Percentiles rank a stretch among this genome's conserved stretches.
phyloP scores from a whole-genome alignment of 2,888 invertebrate species.

The Melolontha melolontha region DNA sequence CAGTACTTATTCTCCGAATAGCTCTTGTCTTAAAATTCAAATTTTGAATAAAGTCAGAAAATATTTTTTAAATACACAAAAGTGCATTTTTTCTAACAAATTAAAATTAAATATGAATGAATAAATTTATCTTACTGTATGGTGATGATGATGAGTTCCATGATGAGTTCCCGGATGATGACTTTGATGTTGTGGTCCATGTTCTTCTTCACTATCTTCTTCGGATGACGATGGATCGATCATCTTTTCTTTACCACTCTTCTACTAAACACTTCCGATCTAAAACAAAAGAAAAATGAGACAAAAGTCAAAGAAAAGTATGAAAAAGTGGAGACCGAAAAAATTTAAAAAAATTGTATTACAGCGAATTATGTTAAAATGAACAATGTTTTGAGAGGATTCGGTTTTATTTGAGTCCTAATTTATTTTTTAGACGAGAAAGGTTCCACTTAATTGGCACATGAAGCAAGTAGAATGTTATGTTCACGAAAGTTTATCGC shows the following conservation, averaged over 20 bases:
- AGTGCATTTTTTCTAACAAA: too few relatives aligned
- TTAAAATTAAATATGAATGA: slow-evolving; percentile 2
- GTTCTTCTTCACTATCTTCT: slow-evolving; percentile 94
- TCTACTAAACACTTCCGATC: slow-evolving; percentile 56
- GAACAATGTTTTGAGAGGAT: too few relatives aligned
- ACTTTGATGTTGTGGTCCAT: slow-evolving; percentile 64
- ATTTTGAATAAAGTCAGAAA: too few relatives aligned
- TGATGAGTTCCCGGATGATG: slow-evolving; percentile 64
- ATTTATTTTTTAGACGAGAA: neutral
- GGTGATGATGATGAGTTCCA: slow-evolving; percentile 62
- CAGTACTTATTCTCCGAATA: too few relatives aligned
- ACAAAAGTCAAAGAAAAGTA: slow-evolving; percentile 2
- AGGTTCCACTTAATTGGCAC: neutral
- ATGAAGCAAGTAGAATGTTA: neutral
- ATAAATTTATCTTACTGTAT: slow-evolving; percentile 56
- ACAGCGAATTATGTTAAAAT: too few relatives aligned
- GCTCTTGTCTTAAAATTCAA: too few relatives aligned
- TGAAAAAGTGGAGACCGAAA: neutral
- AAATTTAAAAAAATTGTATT: neutral
- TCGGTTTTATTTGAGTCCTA: slow-evolving; percentile 1
- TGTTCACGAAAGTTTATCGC: neutral
- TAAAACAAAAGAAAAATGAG: slow-evolving; percentile 44
- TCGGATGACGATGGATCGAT: slow-evolving; percentile 97
- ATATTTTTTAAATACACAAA: too few relatives aligned
- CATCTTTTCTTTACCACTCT: slow-evolving; percentile 70